phyloP scores from a whole-genome alignment of 2,888 invertebrate species.

The Branchellion lobata region DNA sequence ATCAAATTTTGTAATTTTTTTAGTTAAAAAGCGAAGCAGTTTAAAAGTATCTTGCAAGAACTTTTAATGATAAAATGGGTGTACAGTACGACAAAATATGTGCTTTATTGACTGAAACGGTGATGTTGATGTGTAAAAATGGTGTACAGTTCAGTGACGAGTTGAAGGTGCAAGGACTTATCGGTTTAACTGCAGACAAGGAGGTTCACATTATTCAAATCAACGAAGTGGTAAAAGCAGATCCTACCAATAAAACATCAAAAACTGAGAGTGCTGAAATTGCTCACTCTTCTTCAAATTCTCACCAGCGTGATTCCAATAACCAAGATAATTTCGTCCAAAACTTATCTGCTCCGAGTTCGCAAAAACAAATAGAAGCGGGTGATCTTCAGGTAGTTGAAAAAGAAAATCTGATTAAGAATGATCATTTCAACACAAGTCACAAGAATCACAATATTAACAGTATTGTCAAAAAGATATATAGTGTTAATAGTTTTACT shows the following conservation, averaged over 20 bases:
- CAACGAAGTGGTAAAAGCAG: constrained; percentile 36
- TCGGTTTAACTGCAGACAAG: constrained; percentile 36
- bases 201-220: constrained; percentile 36
- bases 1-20: not conserved
- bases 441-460: not conserved
- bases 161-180: constrained; percentile 38
- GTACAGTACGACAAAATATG: constrained; percentile 36
- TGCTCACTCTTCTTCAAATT: not conserved
- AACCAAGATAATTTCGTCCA: constrained; percentile 3
- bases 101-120: constrained; percentile 41
- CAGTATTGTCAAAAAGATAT: constrained; percentile 1
- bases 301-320: not conserved
- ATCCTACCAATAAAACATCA: not conserved
- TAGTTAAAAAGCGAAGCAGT: constrained; percentile 3
- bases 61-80: not conserved
- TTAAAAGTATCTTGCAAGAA: not conserved
- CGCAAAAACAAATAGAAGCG: not conserved
- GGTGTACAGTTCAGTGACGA: constrained; percentile 36
- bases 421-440: not conserved
- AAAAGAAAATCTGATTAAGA: not conserved
- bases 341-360: not conserved
- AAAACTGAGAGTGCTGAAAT: not conserved
- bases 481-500: not conserved
- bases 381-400: not conserved
- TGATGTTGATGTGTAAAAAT: constrained; percentile 43